These are phyloP conservation scores for Hypolimnas misippus DNA, from an alignment of 2,888 invertebrate genomes.

Conservation along the genomic window DNA sequence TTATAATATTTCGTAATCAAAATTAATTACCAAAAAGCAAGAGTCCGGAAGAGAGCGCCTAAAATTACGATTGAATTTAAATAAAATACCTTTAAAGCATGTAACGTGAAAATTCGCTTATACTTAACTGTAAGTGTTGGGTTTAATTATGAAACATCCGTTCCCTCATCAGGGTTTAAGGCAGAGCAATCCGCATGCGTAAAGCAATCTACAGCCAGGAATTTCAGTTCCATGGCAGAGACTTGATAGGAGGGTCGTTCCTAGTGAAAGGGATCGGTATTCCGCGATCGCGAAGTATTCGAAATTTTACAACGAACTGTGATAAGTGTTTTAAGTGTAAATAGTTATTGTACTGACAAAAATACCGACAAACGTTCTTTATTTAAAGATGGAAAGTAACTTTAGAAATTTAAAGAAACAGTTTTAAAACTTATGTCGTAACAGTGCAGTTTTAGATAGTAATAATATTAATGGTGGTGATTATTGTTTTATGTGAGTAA, in stretches of 20 bases:
- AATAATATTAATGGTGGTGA: not conserved
- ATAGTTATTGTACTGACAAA: slow-evolving; percentile 6
- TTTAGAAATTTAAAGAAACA: not conserved
- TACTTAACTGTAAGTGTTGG: slow-evolving; percentile 62
- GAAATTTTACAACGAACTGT: slow-evolving; percentile 33
- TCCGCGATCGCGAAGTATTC: slow-evolving; percentile 51
- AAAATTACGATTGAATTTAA: too few relatives aligned
- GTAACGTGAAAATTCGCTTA: slow-evolving; percentile 31
- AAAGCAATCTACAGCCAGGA: slow-evolving; percentile 63
- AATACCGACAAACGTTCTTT: not conserved
- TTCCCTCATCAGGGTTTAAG: slow-evolving; percentile 67
- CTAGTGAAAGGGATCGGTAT: slow-evolving; percentile 36
- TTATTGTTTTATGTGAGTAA: not conserved
- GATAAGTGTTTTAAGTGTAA: slow-evolving; percentile 17
- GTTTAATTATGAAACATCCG: slow-evolving; percentile 70
- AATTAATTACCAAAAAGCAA: too few relatives aligned
- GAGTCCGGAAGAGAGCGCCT: too few relatives aligned
- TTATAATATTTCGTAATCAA: too few relatives aligned
- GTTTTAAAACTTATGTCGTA: not conserved
- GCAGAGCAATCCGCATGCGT: slow-evolving; percentile 75
- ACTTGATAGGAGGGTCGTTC: slow-evolving; percentile 59
- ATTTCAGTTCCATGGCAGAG: slow-evolving; percentile 64
- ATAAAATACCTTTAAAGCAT: too few relatives aligned
- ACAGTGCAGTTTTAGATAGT: not conserved
- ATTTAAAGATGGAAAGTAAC: not conserved